phyloP scores from a whole-genome alignment of 2,113 vertebrate genomes.

The Pitta sordida region DNA sequence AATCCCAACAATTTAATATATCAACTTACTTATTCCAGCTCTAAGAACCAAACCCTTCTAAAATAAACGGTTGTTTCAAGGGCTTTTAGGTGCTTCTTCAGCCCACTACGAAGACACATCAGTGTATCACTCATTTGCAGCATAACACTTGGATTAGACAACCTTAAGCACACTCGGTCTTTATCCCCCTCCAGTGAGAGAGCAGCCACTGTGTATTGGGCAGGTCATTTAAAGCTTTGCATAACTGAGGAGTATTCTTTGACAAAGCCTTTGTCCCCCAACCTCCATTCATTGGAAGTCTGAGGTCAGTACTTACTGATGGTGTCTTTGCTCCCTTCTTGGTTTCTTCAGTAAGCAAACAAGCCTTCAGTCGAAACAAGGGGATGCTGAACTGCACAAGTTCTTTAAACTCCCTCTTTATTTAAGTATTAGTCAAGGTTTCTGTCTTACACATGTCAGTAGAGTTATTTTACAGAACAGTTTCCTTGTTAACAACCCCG shows the following conservation, averaged over 20 bases:
- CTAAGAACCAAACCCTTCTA: not conserved
- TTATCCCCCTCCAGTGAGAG: not conserved
- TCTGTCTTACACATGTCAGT: not conserved
- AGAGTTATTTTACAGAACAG: not conserved
- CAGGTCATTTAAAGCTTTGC: not conserved
- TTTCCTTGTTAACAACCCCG: not conserved
- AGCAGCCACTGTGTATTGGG: not conserved
- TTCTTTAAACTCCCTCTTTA: not conserved
- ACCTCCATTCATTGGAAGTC: no score
- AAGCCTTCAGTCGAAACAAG: not conserved
- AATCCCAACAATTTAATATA: not conserved
- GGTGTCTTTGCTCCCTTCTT: not conserved
- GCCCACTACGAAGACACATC: not conserved
- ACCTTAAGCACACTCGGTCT: not conserved
- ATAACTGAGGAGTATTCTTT: not conserved
- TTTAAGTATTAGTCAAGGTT: not conserved
- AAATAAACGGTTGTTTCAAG: not conserved
- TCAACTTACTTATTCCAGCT: not conserved
- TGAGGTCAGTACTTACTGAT: not conserved
- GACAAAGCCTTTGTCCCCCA: no score
- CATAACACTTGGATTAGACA: not conserved
- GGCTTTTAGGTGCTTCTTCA: not conserved
- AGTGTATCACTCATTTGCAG: not conserved
- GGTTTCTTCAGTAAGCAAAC: not conserved
- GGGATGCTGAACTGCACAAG: not conserved